These are phyloP conservation scores for Mirounga angustirostris DNA, from an alignment of 2,113 vertebrate genomes.

Conservation along the genomic window DNA sequence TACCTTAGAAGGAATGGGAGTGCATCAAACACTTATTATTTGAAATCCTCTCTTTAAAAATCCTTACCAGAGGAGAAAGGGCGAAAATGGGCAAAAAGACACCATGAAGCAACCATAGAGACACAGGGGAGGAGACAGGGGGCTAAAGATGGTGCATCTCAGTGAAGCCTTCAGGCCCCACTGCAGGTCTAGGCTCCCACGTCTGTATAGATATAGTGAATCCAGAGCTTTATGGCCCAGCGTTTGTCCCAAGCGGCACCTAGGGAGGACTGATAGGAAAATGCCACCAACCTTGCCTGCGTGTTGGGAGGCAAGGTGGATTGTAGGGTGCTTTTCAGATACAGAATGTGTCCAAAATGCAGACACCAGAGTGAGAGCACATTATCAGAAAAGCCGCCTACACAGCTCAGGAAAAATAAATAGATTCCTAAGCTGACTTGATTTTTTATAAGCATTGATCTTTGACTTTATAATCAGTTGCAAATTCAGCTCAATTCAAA, in stretches of 20 bases:
- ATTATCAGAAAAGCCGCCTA: conserved; percentile 29
- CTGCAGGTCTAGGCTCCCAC: fast-evolving
- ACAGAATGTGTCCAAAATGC: background rate
- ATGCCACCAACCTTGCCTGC: background rate
- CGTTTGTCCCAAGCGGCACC: background rate
- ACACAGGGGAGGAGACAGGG: too few relatives aligned
- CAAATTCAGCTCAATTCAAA: conserved; percentile 72
- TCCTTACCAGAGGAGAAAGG: background rate
- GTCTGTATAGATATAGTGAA: too few relatives aligned
- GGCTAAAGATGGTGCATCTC: fast-evolving
- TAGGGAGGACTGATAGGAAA: background rate
- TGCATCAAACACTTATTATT: background rate
- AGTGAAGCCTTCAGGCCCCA: too few relatives aligned
- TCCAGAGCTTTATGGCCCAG: background rate
- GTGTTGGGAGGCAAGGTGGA: background rate
- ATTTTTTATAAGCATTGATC: conserved; percentile 57
- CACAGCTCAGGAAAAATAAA: background rate
- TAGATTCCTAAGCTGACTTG: conserved; percentile 27
- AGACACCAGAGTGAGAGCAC: background rate
- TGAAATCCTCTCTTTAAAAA: background rate
- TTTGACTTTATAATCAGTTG: conserved; percentile 69
- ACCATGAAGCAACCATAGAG: background rate
- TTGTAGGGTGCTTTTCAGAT: background rate
- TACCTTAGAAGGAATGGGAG: background rate
- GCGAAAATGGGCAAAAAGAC: background rate